These are phyloP conservation scores for Siniperca undulata DNA, from an alignment of 2,797 vertebrate genomes.

Conservation along the genomic window DNA sequence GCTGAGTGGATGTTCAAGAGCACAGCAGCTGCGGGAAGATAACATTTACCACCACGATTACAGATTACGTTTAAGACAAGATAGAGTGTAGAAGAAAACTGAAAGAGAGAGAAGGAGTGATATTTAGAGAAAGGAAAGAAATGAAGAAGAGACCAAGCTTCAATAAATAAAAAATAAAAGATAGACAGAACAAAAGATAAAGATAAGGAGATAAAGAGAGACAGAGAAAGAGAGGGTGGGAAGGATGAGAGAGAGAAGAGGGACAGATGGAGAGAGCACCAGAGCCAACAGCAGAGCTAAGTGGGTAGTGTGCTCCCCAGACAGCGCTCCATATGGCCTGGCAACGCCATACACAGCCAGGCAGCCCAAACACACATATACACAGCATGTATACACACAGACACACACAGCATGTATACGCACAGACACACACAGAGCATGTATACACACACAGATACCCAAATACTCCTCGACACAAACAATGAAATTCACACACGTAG, in stretches of 20 bases:
- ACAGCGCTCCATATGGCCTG: slow-evolving; percentile 87
- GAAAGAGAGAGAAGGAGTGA: neutral
- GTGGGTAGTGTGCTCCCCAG: slow-evolving; percentile 86
- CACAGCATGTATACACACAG: slow-evolving; percentile 45
- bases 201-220: slow-evolving; percentile 32
- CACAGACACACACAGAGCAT: neutral
- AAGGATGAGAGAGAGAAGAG: slow-evolving; percentile 46
- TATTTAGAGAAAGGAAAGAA: slow-evolving; percentile 16
- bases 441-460: slow-evolving; percentile 41
- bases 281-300: slow-evolving; percentile 85
- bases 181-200: slow-evolving; percentile 41
- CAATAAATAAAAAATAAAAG: slow-evolving; percentile 20
- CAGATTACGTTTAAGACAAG: slow-evolving; percentile 9
- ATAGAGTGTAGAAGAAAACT: slow-evolving; percentile 4
- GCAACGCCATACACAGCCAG: slow-evolving; percentile 78
- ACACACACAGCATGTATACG: slow-evolving; percentile 50
- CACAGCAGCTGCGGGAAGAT: slow-evolving; percentile 11
- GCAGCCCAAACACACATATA: slow-evolving; percentile 68
- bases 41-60: neutral
- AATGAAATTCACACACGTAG: slow-evolving; percentile 45
- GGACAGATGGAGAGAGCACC: slow-evolving; percentile 84
- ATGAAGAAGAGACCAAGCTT: slow-evolving; percentile 10
- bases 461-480: slow-evolving; percentile 59
- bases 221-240: slow-evolving; percentile 20
- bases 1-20: slow-evolving; percentile 30